Evolutionary conservation across 2,888 invertebrate genomes (phyloP), one percentile per base, ranked within the genome.

Genomic region (Leptinotarsa juncta): DNA sequence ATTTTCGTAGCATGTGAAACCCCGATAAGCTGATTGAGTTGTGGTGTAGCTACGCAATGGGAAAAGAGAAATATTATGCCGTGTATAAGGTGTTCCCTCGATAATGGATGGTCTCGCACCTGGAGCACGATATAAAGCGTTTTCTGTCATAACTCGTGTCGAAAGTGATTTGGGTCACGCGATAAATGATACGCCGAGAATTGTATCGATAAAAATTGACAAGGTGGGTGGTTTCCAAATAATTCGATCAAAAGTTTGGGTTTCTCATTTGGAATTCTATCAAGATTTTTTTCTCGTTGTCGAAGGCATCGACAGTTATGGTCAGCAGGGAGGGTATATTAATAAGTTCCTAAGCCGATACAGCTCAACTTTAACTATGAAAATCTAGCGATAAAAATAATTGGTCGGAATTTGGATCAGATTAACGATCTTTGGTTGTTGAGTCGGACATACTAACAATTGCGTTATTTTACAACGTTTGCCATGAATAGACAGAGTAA

Each of bases 21-120:
- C 32, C 62, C 32, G 62, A 62, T 62, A 62, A 62, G 62, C 62
- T 32, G 26, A 62, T 62, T 62, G 12, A n/a, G 62, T 60, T 73
- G 66, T 70, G 73, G 70, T 70, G 70, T 73, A 69, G 66, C 73
- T 73, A 70, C 70, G 70, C 73, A 70, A 67, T 70, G 60, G 48
- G 70, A 65, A 65, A 69, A 62, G 62, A 62, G 42, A 62, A 62
- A 62, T 62, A 62, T 57, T 57, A 57, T 57, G 23, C 15, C 23
- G 23, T 57, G 57, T 57, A 4, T 20, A 23, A 57, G 57, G 57
- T 57, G 57, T 57, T 57, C 20, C 53, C 0, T 57, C 57, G 26
- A 57, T 57, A 57, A 57, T 57, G 23, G 57, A 57, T 57, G 23
- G 57, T 15, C 57, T 57, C 57, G 12, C 26, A 57, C 57, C 57